Evolutionary conservation across 2,797 vertebrate genomes (phyloP).

Genomic region (Sardinella longiceps): DNA sequence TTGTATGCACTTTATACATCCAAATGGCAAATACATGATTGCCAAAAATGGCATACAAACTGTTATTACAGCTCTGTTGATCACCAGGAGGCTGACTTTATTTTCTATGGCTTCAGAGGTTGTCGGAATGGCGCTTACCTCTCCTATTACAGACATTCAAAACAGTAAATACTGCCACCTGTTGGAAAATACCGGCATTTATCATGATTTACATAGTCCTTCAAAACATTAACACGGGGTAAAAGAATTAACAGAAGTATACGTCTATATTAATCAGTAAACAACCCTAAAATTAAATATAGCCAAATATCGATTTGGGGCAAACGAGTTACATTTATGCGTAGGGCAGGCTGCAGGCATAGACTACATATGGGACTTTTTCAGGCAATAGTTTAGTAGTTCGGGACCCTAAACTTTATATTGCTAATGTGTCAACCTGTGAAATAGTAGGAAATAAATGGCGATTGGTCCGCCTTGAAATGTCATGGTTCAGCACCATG

Average conservation of each 20-base stretch:
- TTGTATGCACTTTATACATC: too few relatives aligned
- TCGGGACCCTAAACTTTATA: neutral
- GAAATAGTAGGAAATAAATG: neutral
- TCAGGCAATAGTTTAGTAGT: neutral
- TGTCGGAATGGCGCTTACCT: conserved; percentile 39
- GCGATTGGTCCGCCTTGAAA: neutral
- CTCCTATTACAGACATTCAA: conserved; percentile 28
- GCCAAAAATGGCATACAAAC: too few relatives aligned
- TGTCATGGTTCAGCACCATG: neutral
- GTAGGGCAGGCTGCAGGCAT: neutral
- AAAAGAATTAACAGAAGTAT: neutral
- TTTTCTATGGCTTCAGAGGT: neutral
- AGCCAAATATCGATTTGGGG: neutral
- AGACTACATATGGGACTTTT: neutral
- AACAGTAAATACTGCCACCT: conserved; percentile 48
- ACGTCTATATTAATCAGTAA: neutral
- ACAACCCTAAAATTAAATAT: neutral
- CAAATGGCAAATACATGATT: too few relatives aligned
- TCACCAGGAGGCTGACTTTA: neutral
- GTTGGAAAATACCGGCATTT: conserved; percentile 25
- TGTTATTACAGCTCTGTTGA: neutral
- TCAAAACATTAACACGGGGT: neutral
- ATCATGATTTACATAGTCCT: conserved; percentile 3
- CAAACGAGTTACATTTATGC: neutral
- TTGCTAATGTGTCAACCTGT: neutral